A percentile compares a stretch with the other conserved stretches of the same genome.
These are phyloP conservation scores for Chinchilla lanigera DNA, from an alignment of 2,113 vertebrate species.

Conservation along the genomic window DNA sequence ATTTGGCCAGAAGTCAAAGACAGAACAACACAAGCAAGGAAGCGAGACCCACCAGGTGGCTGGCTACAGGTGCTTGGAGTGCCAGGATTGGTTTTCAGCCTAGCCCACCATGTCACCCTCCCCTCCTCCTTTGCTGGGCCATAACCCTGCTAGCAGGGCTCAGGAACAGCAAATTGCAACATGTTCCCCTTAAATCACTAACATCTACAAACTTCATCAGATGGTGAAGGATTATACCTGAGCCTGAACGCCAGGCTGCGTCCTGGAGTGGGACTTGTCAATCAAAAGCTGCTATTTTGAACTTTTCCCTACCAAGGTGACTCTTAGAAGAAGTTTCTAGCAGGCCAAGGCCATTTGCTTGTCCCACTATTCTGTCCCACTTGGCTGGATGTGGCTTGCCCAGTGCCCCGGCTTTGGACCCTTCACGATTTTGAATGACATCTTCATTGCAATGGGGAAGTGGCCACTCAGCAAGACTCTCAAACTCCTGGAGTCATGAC, in stretches of 20 bases:
- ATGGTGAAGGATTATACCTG: not conserved
- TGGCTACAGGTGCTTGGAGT: not conserved
- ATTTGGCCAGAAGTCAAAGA: not conserved
- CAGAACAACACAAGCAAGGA: not conserved
- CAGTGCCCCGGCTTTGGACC: not conserved
- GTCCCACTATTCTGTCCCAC: not conserved
- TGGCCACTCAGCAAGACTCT: not conserved
- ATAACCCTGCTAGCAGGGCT: not conserved
- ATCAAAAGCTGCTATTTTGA: not conserved
- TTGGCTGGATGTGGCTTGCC: not conserved
- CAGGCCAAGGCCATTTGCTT: not conserved
- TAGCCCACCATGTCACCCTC: rapidly evolving
- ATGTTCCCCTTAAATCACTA: not conserved
- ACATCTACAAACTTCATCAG: not conserved
- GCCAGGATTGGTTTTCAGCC: not conserved
- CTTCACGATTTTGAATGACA: not conserved
- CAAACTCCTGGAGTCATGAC: not conserved
- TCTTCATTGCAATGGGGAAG: not conserved
- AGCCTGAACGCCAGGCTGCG: not conserved
- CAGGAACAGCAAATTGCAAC: not conserved
- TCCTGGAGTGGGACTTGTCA: not conserved
- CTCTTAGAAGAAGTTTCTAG: constrained; percentile 1
- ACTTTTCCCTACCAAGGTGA: not conserved
- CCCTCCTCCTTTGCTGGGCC: not conserved
- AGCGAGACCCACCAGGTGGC: not conserved